phyloP scores from a whole-genome alignment of 1,140 invertebrate species.

The Lepidurus packardi region DNA sequence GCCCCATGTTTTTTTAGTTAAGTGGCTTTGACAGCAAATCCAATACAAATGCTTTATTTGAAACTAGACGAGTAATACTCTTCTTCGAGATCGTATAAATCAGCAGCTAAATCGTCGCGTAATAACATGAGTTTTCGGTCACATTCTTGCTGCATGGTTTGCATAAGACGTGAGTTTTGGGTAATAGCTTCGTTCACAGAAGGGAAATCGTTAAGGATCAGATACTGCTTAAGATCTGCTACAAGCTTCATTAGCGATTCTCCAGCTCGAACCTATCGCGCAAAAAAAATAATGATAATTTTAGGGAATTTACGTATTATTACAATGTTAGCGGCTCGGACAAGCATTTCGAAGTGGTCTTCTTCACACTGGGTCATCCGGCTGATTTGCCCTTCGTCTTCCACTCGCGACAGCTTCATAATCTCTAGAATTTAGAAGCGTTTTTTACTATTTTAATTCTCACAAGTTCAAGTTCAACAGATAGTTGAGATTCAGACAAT shows the following conservation, averaged over 20 bases:
- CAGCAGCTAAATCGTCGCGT: constrained; percentile 88
- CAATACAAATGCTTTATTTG: constrained; percentile 49
- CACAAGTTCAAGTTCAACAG: neutral
- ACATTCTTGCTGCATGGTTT: constrained; percentile 81
- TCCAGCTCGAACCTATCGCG: constrained; percentile 69
- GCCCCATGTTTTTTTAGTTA: no score
- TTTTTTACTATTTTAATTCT: constrained; percentile 25
- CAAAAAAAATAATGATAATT: neutral
- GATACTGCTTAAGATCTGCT: constrained; percentile 92
- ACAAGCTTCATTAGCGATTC: constrained; percentile 94
- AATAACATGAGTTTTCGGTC: constrained; percentile 88
- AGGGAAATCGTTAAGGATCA: constrained; percentile 94
- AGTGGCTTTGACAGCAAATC: neutral
- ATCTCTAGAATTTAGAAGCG: constrained; percentile 64
- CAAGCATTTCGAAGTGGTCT: constrained; percentile 94
- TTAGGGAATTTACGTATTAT: constrained; percentile 37
- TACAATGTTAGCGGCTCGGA: constrained; percentile 87
- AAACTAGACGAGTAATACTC: constrained; percentile 95
- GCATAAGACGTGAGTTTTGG: constrained; percentile 80
- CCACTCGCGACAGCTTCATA: constrained; percentile 85
- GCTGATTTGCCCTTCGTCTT: constrained; percentile 80
- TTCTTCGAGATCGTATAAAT: constrained; percentile 93
- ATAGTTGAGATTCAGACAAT: neutral
- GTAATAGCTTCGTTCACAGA: constrained; percentile 93
- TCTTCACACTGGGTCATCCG: constrained; percentile 87